phyloP scores from a whole-genome alignment of 2,888 invertebrate species.

The Steinernema scapterisci region DNA sequence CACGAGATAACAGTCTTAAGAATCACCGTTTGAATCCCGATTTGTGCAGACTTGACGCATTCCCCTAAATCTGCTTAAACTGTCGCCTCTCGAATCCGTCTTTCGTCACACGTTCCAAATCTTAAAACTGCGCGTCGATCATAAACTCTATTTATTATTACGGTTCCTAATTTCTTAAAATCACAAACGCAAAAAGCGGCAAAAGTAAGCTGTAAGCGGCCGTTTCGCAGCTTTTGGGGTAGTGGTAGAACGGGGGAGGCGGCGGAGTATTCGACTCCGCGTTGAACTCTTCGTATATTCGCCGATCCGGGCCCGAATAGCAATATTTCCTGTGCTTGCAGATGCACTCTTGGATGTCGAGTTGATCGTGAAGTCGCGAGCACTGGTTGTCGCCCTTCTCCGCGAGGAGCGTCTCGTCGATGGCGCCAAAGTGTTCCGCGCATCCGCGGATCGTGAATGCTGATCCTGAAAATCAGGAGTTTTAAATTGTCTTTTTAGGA shows the following conservation, averaged over 20 bases:
- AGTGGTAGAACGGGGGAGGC: neutral
- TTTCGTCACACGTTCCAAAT: neutral
- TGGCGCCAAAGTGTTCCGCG: constrained; percentile 62
- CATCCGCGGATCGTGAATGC: constrained; percentile 62
- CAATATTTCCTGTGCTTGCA: constrained; percentile 59
- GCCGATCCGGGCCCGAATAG: constrained; percentile 48
- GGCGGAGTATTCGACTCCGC: neutral
- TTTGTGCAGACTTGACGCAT: too few species aligned
- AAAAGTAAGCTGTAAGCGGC: neutral
- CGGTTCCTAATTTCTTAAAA: constrained; percentile 4
- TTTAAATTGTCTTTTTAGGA: too few species aligned
- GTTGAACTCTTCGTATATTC: constrained; percentile 36
- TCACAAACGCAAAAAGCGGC: neutral
- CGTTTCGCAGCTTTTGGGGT: neutral
- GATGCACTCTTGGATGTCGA: constrained; percentile 64
- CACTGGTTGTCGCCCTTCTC: constrained; percentile 55
- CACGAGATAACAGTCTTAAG: too few species aligned
- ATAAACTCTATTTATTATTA: neutral
- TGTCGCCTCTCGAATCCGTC: neutral
- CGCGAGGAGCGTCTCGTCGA: constrained; percentile 50
- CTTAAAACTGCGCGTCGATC: neutral
- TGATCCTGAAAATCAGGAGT: constrained; percentile 31
- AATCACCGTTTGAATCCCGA: too few species aligned
- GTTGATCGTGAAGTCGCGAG: constrained; percentile 54
- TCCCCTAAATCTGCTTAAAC: neutral